These are phyloP conservation scores for Thamnaconus septentrionalis DNA, from an alignment of 2,113 vertebrate genomes.

Conservation along the genomic window DNA sequence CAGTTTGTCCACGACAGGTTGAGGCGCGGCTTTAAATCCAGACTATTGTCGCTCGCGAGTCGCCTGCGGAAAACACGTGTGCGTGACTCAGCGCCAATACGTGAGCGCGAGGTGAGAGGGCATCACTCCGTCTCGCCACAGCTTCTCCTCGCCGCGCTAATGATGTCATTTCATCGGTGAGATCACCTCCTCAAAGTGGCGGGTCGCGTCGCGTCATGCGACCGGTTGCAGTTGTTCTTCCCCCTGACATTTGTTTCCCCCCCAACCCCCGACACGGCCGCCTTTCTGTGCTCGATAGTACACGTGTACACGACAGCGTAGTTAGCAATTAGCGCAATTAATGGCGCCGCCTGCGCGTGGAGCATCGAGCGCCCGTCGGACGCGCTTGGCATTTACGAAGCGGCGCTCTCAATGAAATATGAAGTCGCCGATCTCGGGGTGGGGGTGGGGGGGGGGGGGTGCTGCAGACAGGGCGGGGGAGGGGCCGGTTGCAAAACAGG, in stretches of 20 bases:
- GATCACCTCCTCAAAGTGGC: conserved; percentile 54
- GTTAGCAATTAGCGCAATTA: conserved; percentile 64
- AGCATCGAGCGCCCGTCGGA: neutral
- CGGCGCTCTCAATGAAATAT: conserved; percentile 51
- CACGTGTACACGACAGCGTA: conserved; percentile 21
- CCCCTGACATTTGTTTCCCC: conserved; percentile 61
- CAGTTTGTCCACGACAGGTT: neutral
- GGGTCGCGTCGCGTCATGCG: conserved; percentile 46
- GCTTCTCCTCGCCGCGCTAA: conserved; percentile 19
- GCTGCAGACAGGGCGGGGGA: conserved; percentile 24
- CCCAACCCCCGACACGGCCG: conserved; percentile 51
- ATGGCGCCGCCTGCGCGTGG: conserved; percentile 17
- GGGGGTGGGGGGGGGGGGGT: neutral
- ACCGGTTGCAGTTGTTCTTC: conserved; percentile 31
- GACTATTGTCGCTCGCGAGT: no score
- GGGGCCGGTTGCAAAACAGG: conserved; percentile 65
- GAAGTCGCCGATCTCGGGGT: conserved; percentile 8
- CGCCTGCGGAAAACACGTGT: no score
- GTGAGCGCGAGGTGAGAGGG: no score
- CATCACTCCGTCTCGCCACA: neutral
- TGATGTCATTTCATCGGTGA: conserved; percentile 10
- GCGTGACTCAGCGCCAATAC: no score
- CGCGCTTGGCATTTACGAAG: conserved; percentile 53
- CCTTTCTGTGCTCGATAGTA: conserved; percentile 45
- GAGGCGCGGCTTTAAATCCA: neutral